phyloP scores from a whole-genome alignment of 2,113 vertebrate species.

The Rhinolophus sinicus region DNA sequence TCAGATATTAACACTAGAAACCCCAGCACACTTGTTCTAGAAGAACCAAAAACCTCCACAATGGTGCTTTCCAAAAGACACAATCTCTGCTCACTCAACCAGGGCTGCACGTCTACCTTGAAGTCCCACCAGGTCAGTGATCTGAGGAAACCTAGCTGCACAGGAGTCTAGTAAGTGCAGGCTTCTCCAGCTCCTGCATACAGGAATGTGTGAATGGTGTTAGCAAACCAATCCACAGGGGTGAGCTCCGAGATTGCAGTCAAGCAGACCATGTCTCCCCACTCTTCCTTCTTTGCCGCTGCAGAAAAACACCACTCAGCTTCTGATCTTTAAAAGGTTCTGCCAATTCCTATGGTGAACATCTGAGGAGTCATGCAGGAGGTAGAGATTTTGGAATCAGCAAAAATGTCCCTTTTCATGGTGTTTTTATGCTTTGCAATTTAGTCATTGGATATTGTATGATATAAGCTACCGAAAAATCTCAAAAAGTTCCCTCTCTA shows the following conservation, averaged over 20 bases:
- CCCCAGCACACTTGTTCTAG: background rate
- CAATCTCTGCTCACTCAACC: background rate
- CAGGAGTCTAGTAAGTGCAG: background rate
- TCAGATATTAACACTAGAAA: background rate
- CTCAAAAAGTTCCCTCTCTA: background rate
- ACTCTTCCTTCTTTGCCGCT: background rate
- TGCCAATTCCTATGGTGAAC: background rate
- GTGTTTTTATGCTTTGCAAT: background rate
- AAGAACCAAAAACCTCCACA: background rate
- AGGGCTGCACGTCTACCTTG: background rate
- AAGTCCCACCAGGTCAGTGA: background rate
- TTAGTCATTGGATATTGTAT: background rate
- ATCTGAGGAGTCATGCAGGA: background rate
- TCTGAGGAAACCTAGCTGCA: background rate
- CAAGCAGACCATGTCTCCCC: background rate
- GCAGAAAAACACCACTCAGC: background rate
- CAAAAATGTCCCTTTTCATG: constrained; percentile 11
- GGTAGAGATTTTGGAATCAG: background rate
- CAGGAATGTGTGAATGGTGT: background rate
- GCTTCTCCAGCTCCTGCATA: background rate
- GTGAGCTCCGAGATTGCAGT: background rate
- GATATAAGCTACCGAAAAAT: background rate
- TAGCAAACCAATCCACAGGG: background rate
- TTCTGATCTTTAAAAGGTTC: background rate
- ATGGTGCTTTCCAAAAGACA: background rate